Evolutionary conservation across 2,113 vertebrate species (phyloP), one percentile per base, ranked within the genome.

Genomic region (Aegotheles bennettii): DNA sequence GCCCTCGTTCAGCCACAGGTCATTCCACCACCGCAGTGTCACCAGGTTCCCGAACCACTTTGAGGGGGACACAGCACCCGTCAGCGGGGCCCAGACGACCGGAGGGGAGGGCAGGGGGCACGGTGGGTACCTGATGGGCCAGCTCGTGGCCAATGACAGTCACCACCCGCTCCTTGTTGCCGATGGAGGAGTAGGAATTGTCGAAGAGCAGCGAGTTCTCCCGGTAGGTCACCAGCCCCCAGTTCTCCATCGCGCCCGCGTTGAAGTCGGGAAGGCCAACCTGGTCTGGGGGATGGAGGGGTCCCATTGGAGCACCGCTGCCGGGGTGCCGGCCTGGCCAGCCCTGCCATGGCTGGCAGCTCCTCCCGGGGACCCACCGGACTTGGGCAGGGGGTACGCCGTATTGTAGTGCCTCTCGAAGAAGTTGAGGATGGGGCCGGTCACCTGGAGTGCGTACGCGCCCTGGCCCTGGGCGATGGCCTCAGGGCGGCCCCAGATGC

Each of bases 221-320:
- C 54, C 99, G 97, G 97, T 99, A 99, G 13, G 99, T 99, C 91
- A 99, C 92, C 69, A 99, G 98, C 18, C 99, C 99, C 99, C 99
- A 99, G 98, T 99, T 99, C 97, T 99, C 99, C 99, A 99, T 99
- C 1, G 99, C 99, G 0, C 99, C 99, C 1, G 99, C 98, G 0
- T 97, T 97, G 94, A 99, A 99, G 95, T 99, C 99, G 0, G 99
- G 99, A 87, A 99, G 97, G 28, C 96, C 99, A 0, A 99, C 98
- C 98, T 99, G 99, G 96, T 99, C 99, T 99, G 93, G 29, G 73
- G 80, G 28, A 38, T 2, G 20, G 36, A 73, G 42, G 47, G 56
- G 33, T 16, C 3, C 13, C 4, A 0, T 88, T 56, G 54, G 56
- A 3, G 3, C 4, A 4, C 25, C 0, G 3, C 70, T 47, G 67